Base-by-base conservation (phyloP, 92 coral and sea anemone genomes). In the Muricea muricata region DNA sequence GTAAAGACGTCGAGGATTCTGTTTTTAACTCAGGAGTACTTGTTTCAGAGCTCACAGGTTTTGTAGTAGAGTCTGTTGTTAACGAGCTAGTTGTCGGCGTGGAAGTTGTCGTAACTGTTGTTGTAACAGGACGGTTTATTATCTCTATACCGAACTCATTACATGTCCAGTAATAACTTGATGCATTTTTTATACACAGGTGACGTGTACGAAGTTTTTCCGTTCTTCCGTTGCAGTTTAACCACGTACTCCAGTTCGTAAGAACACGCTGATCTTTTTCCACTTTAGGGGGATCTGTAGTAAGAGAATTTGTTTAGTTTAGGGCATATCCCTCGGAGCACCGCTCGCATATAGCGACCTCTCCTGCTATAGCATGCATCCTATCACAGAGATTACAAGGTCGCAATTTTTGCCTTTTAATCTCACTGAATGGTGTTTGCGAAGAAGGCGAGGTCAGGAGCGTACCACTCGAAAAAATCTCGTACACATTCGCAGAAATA, bases 171-270 rank as follows among this genome's bases (percentile, higher is more conserved):
- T 52, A 71, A 0, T 37, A 57, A 17, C 33, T 37, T 71, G 78
- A 37, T 40, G 31, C 1, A 71, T 71, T 40, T 71, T 37, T 25
- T 40, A 40, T 17, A 50, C 78, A 71, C 4, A 37, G 78, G 23
- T 71, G 78, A 20, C 78, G 78, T 40, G 78, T 71, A 18, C 78
- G 78, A 71, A 71, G 55, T 71, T 20, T 71, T n/a, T 23, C 56
- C 7, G 55, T 71, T 46, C 10, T 37, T 21, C 7, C 78, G 15
- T 71, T 30, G 78, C 78, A 71, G 20, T 46, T 15, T 42, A 71
- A n/a, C 78, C 78, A 71, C 23, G 78, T 15, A 37, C 78, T 50
- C 78, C 78, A 71, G 30, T 37, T 37, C 28, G 26, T 71, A 23
- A 40, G 54, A 40, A 71, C 12, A 71, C 55, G 78, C 9, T 40